A percentile compares a stretch with the other conserved stretches of the same genome.
Conservation (phyloP, 1,140 invertebrate species). For the Temnothorax curvispinosus region DNA sequence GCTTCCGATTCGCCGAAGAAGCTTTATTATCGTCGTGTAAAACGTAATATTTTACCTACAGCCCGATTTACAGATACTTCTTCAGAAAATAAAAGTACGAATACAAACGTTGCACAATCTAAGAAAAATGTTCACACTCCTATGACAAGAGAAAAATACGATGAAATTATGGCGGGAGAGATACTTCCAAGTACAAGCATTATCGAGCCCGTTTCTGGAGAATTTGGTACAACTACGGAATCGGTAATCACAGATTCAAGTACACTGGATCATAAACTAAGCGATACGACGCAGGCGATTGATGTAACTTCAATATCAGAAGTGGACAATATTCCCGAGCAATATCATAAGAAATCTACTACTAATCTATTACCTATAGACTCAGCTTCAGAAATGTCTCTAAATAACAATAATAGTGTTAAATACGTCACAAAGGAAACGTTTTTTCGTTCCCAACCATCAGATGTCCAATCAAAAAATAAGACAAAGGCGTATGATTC, state of each 20-base stretch:
- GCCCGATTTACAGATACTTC: background rate
- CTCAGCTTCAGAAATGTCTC: background rate
- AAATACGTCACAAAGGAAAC: background rate
- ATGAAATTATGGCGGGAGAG: slow-evolving; percentile 12
- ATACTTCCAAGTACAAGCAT: background rate
- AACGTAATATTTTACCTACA: background rate
- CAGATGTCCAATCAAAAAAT: background rate
- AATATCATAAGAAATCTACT: background rate
- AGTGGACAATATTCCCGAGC: background rate
- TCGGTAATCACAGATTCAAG: background rate
- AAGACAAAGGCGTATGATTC: slow-evolving; percentile 1
- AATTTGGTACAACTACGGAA: background rate
- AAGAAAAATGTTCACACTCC: too few relatives aligned
- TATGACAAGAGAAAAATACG: background rate
- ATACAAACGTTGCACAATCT: background rate
- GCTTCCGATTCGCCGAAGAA: background rate
- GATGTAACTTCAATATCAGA: background rate
- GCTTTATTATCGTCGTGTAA: background rate
- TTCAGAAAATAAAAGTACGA: background rate
- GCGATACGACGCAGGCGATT: background rate
- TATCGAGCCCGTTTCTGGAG: background rate
- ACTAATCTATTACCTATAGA: background rate
- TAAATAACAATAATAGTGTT: background rate
- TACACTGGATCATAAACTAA: background rate
- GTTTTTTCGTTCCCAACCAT: slow-evolving; percentile 41